Evolutionary conservation across 2,113 vertebrate species (phyloP), one percentile per base, ranked within the genome.

Genomic region (Leptocoma aspasia): DNA sequence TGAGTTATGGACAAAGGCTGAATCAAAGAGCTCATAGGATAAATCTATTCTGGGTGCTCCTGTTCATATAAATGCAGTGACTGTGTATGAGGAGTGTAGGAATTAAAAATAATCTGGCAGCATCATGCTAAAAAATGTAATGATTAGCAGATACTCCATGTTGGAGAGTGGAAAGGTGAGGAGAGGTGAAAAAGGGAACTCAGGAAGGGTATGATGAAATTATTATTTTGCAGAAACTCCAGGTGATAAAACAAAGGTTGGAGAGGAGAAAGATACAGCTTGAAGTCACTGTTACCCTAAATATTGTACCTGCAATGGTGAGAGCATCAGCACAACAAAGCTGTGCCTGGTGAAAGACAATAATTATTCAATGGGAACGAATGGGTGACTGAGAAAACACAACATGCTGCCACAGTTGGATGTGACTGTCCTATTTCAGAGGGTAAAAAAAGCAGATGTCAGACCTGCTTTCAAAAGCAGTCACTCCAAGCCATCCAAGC

Each of bases 341-440:
- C 60, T 54, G 45, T 54, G 82, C 26, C 47, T 68, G 60, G 33
- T 90, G 94, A 96, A 91, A 96, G 75, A 94, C 31, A 68, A 82
- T 19, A 94, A 91, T 96, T 92, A 90, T 95, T 96, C 76, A 27
- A 28, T 33, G 76, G 69, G 70, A 90, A 96, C 68, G 71, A 96
- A 82, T 2, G 91, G 81, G 77, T 89, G 95, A 98, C 94, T 92
- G 93, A 83, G 85, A 92, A 96, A 95, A 93, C 87, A 89, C 53
- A 94, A 86, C 7, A 21, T 50, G 70, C 92, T 82, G 64, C 71
- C 89, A 85, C 85, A 82, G 84, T 26, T 78, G 37, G 71, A 90
- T 6, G 28, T 63, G 76, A 72, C 72, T 66, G 78, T 28, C 31
- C 72, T 83, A 31, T 90, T 86, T 94, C 75, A 85, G 66, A 79